Percentiles rank a stretch among this genome's conserved stretches.
Conservation (phyloP, 1,140 invertebrate species). For the Neoseiulus cucumeris region DNA sequence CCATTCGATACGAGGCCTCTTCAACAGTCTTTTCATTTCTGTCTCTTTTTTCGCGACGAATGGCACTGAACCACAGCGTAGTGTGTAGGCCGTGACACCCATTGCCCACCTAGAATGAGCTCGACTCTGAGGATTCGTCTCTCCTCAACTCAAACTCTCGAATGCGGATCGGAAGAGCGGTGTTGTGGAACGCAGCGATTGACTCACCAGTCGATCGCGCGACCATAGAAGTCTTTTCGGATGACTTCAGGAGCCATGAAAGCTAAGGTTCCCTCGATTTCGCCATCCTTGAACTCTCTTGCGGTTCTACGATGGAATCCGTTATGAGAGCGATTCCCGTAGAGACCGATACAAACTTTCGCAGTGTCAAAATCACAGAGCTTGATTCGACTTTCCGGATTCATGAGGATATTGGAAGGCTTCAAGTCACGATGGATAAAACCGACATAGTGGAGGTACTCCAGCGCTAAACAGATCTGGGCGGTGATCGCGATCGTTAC, state of each 20-base stretch:
- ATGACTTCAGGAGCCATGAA: neutral
- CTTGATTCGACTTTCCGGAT: neutral
- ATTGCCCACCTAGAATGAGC: neutral
- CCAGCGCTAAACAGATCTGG: neutral
- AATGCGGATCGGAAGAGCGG: neutral
- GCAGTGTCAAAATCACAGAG: constrained; percentile 3
- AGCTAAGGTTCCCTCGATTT: neutral
- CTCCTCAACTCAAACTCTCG: neutral
- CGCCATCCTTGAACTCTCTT: neutral
- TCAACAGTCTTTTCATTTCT: neutral
- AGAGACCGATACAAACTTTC: neutral
- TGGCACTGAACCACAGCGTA: neutral
- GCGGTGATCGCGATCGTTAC: neutral
- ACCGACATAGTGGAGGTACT: neutral
- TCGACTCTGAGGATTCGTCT: neutral
- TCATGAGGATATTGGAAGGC: constrained; percentile 3
- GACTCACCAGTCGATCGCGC: neutral
- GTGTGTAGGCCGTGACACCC: neutral
- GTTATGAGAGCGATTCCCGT: neutral
- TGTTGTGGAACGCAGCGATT: too few relatives aligned
- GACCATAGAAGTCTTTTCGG: neutral
- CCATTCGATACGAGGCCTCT: neutral
- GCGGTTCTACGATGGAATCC: neutral
- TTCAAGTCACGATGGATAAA: constrained; percentile 5
- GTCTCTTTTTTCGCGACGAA: neutral